Base-by-base conservation (phyloP, 2,797 vertebrate species). In the Oreochromis grahami region DNA sequence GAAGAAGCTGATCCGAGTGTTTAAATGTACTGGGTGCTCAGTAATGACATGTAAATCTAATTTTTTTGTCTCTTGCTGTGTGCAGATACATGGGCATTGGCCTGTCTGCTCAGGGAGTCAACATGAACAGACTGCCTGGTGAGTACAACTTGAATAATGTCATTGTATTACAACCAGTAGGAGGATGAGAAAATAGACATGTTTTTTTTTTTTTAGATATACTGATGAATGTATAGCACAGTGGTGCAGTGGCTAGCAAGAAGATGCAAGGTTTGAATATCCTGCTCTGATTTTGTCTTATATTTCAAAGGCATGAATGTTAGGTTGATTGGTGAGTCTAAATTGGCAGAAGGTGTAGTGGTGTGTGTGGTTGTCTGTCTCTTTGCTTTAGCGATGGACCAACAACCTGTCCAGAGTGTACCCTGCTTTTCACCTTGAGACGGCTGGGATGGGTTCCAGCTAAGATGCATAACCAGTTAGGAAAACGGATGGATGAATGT, bases 81-180 rank as follows among this genome's bases (percentile, higher is more conserved):
- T 96, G 83, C 96, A 99, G 98, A 95, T 99, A 99, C 95, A 99
- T 99, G 98, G 98, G 98, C 88, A 99, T 99, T 85, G 98, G 98
- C 93, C 96, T 99, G 91, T 99, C 98, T 79, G 98, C 98, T 63
- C 98, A 99, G 96, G 98, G 98, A 45, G 98, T 99, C 96, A 99
- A 99, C 96, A 99, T 99, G 98, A 99, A 99, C 97, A 97, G 98
- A 92, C 97, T 99, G 95, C 98, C 98, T 92, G 98, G 98, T 99
- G 95, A 98, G 98, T 98, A 90, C 70, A 29, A 17, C 70, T 77
- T 70, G 21, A 80, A 45, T 58, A 7, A 70, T 38, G 14, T 77
- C 13, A 41, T 32, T 17, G 8, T 26, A 24, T 68, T 24, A 45
- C 60, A 29, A 76, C 21, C 13, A 14, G 53, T 3, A 9, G 17